Base-by-base conservation (phyloP, 2,888 invertebrate genomes). In the Ophraella communa region DNA sequence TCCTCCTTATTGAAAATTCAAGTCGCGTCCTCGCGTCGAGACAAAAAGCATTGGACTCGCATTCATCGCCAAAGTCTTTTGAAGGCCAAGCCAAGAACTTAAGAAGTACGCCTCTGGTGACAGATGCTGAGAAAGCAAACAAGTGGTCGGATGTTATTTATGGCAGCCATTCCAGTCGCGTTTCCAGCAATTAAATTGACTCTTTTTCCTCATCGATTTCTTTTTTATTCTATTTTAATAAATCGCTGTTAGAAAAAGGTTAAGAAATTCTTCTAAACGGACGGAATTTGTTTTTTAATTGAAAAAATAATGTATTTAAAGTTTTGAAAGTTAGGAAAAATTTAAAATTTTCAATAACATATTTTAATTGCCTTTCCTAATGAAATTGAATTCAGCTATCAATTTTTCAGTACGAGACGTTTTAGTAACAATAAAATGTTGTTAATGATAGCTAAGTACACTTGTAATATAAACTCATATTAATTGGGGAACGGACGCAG, bases 91-190 rank as follows among this genome's bases (percentile, higher is more conserved):
- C 27, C 39, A 39, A 52, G 52, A 42, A 24, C 53, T 52, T 45
- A 54, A 65, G 67, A 62, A 71, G 68, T 70, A 73, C 70, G 76
- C 75, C 73, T 73, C 73, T 72, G 74, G 76, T 76, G 78, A 78
- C 78, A 77, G 76, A 76, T 74, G 74, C 76, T 71, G 75, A 75
- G 74, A 76, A 78, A 79, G 79, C 80, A 78, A 80, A 80, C 80
- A 80, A 80, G 80, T 80, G 80, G 80, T 80, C 77, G 79, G 79
- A 77, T 70, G 79, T 80, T 80, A 80, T 80, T 80, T 80, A 80
- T 79, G 77, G 73, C 76, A 73, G 74, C 74, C 73, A 77, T 76
- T 78, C 75, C 74, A 75, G 73, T 73, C 73, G 71, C 74, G 71
- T 75, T 74, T 73, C 74, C 71, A 75, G 73, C 77, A 77, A 79